These are phyloP conservation scores for Patagioenas fasciata DNA, from an alignment of 2,113 vertebrate genomes.

Conservation along the genomic window DNA sequence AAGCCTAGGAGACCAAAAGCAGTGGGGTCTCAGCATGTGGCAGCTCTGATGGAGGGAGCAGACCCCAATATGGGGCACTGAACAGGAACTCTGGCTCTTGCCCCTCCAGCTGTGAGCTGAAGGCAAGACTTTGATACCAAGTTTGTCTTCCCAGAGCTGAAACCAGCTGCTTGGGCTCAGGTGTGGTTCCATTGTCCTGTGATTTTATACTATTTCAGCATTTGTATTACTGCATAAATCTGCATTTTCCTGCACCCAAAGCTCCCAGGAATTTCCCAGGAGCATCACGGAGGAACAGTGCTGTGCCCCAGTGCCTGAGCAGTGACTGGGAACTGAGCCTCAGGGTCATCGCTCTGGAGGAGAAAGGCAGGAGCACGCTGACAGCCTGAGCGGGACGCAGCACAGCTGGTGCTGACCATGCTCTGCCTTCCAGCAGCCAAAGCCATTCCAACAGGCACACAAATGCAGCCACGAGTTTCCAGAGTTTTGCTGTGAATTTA, in stretches of 20 bases:
- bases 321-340: neutral
- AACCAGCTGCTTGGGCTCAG: neutral
- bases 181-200: neutral
- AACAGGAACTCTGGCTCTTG: neutral
- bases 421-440: neutral
- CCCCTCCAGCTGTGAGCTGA: neutral
- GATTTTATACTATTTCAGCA: neutral
- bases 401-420: neutral
- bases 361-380: neutral
- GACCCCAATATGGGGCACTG: fast-evolving
- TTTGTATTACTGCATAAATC: neutral
- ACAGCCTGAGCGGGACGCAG: fast-evolving
- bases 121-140: neutral
- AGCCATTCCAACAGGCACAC: neutral
- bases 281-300: fast-evolving
- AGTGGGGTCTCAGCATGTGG: fast-evolving
- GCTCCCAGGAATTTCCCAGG: neutral
- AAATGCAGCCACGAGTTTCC: neutral
- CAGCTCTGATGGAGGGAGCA: neutral
- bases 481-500: neutral
- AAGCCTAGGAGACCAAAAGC: neutral
- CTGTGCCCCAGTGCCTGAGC: neutral
- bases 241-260: neutral
- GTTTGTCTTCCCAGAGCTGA: neutral
- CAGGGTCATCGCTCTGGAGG: neutral